Conservation (phyloP, 1,140 invertebrate species). For the Idris sp. region DNA sequence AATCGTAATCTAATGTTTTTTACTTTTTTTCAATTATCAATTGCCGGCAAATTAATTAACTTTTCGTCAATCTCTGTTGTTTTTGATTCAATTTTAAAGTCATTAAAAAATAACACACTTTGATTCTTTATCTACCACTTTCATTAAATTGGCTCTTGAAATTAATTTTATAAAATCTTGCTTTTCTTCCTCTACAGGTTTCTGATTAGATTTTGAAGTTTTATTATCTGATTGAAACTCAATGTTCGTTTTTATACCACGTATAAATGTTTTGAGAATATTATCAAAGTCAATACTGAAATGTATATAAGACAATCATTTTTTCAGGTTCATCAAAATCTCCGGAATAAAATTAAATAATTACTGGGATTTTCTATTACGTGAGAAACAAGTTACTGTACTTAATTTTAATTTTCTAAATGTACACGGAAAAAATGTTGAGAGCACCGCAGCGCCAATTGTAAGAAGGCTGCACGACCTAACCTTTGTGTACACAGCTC, state of each 20-base stretch:
- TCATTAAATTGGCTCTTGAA: constrained; percentile 69
- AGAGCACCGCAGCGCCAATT: too few species aligned
- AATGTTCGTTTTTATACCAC: constrained; percentile 82
- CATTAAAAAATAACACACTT: constrained; percentile 42
- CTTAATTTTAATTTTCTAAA: too few species aligned
- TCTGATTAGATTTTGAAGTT: constrained; percentile 69
- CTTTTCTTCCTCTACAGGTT: constrained; percentile 14
- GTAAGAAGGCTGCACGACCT: too few species aligned
- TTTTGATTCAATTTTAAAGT: neutral
- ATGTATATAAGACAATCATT: constrained; percentile 51
- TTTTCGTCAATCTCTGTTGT: constrained; percentile 12
- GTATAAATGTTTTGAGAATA: constrained; percentile 81
- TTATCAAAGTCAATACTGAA: constrained; percentile 77
- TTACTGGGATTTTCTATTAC: constrained; percentile 85
- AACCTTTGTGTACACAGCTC: too few species aligned
- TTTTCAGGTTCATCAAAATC: constrained; percentile 82
- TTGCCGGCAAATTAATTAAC: constrained; percentile 26
- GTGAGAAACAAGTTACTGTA: too few species aligned
- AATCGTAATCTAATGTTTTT: too few species aligned
- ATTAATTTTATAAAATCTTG: constrained; percentile 16
- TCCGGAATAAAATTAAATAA: constrained; percentile 89
- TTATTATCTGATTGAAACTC: constrained; percentile 78
- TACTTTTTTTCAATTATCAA: constrained; percentile 67
- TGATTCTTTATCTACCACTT: constrained; percentile 67
- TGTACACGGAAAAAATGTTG: too few species aligned